Base-by-base conservation (phyloP, 2,888 invertebrate species). In the Polydrusus pterygomalis region DNA sequence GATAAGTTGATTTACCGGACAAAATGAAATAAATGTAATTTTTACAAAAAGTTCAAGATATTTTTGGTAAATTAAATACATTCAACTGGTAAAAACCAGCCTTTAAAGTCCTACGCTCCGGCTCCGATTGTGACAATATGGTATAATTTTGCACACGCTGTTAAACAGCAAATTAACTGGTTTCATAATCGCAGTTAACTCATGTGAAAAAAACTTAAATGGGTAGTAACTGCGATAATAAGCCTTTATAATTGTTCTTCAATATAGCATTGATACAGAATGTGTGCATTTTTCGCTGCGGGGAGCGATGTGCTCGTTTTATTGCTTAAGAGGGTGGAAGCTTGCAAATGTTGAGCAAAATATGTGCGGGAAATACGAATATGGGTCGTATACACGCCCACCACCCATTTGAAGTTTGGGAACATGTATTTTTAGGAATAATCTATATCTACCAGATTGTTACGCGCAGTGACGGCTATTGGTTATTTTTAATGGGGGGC, bases 201-300 rank as follows among this genome's bases (percentile, higher is more conserved):
- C 68, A 69, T 69, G 68, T 43, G 68, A 25, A 18, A 56, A n/a
- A 58, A 58, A 69, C 43, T 69, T 43, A 56, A 58, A 40, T 56
- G 25, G 40, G 43, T 30, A 45, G 45, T 25, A 25, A 45, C 63
- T 45, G 63, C 47, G 45, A n/a, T 18, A 45, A 45, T 45, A n/a
- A 63, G 13, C 45, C 10, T 47, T 9, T 30, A 47, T 9, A 62
- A 47, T n/a, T n/a, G 25, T 20, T n/a, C 63, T 5, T 45, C 18
- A 34, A 15, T 34, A 9, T 11, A n/a, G 34, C 15, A 15, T 56
- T 34, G 56, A 56, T 56, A 56, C 30, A 15, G 56, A n/a, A 56
- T 56, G 34, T 15, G 8, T 15, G 56, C 56, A 56, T 34, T 56
- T 56, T 56, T 56, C 56, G n/a, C 56, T 34, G 34, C 34, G 34